A percentile compares a stretch with the other conserved stretches of the same genome.
Conservation (phyloP, 2,113 vertebrate species). For the Cheirogaleus medius region DNA sequence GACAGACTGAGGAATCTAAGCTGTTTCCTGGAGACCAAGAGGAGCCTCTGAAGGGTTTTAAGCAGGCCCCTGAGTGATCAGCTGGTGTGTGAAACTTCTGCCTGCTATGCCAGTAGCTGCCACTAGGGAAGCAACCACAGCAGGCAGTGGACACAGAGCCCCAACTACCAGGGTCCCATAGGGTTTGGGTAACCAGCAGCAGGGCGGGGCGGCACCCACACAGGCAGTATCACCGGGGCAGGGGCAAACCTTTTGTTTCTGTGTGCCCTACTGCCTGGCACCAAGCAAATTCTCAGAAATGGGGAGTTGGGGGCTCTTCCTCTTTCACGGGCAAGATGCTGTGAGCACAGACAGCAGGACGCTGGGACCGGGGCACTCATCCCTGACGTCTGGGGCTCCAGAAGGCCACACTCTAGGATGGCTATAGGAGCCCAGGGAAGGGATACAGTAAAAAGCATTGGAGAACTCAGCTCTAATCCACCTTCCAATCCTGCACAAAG, state of each 20-base stretch:
- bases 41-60: background rate
- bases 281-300: background rate
- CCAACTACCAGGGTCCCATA: background rate
- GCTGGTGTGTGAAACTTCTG: background rate
- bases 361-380: background rate
- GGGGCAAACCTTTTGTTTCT: no score
- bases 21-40: background rate
- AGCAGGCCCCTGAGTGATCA: background rate
- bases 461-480: rapidly evolving
- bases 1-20: background rate
- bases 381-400: background rate
- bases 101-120: background rate
- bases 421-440: background rate
- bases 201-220: background rate
- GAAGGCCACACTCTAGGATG: rapidly evolving
- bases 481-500: background rate
- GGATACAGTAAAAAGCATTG: rapidly evolving
- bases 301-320: background rate
- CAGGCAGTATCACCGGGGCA: background rate
- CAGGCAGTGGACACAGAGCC: no score
- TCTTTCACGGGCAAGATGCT: no score
- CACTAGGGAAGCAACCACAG: background rate
- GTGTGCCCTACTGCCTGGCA: no score
- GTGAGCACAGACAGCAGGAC: background rate
- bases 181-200: rapidly evolving